A percentile compares a stretch with the other conserved stretches of the same genome.
Conservation (phyloP, 2,797 vertebrate genomes). For the Enteromius trimaculatus region DNA sequence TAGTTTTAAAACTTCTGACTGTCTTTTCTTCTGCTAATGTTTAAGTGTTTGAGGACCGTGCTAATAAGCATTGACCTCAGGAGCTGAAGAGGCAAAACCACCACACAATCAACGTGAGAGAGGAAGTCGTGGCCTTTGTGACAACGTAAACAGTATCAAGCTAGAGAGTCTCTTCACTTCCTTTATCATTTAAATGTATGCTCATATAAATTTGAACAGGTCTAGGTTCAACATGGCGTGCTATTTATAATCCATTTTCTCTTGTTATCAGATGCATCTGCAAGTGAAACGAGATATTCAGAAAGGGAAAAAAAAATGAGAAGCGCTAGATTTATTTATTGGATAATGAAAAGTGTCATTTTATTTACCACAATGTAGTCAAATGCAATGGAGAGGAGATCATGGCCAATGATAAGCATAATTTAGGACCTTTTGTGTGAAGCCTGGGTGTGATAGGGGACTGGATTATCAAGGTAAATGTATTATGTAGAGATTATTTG, state of each 20-base stretch:
- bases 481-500: no score
- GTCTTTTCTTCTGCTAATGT: background rate
- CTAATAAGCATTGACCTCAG: background rate
- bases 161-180: background rate
- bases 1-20: conserved; percentile 26
- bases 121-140: background rate
- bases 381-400: background rate
- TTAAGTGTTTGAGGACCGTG: background rate
- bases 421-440: background rate
- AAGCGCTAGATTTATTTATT: background rate
- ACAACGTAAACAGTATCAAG: background rate
- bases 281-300: background rate
- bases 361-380: background rate
- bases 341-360: background rate
- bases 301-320: background rate
- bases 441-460: background rate
- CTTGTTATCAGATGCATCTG: background rate
- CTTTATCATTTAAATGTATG: background rate
- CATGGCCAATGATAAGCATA: background rate
- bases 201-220: background rate
- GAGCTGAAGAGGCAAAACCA: background rate
- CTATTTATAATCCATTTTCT: background rate
- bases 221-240: background rate
- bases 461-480: background rate
- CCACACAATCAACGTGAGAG: background rate